Base-by-base conservation (phyloP, 1,140 invertebrate species). In the Euwallacea fornicatus region DNA sequence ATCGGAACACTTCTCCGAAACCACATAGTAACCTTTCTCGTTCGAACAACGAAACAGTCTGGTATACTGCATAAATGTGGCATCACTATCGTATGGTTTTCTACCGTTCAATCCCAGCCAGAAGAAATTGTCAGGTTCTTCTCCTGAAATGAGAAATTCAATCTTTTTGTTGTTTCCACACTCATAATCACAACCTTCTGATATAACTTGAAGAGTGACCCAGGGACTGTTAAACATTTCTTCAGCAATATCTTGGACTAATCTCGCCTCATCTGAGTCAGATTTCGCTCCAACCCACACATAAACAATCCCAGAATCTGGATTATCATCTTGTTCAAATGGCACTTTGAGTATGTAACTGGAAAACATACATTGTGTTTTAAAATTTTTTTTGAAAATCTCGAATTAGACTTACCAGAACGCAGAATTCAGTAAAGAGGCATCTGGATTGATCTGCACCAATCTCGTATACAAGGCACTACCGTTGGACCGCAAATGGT, bases 1-100 rank as follows among this genome's bases (percentile, higher is more conserved):
- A 84, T 99, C 98, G 0, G 96, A 95, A 84, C 98, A 99, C 81
- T 99, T 99, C 83, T 99, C 98, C 21, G 97, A 98, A 7, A 99
- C 96, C 6, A 94, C 95, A 80, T 99, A 99, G 82, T 98, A 99
- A 21, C 98, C 98, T 82, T 98, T 98, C 79, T 99, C 98, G 83
- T 99, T 99, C 7, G 97, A 99, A 83, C 98, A 99, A 33, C 98
- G 88, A 83, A 99, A 99, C 7, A 99, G 84, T 71, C 98, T 85
- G 2, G 95, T 96, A 81, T 93, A 94, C 76, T 95, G 89, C 91
- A 99, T 98, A 78, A 93, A 99, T 62, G 93, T 91, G 0, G 95
- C 95, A 81, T 96, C 89, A 70, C 87, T 86, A 21, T 98, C 96
- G 81, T 99, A 98, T 0, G 90, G 88, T 82, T 97, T 98, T 74